Conservation (phyloP, 2,113 vertebrate genomes). For the Eptesicus fuscus region DNA sequence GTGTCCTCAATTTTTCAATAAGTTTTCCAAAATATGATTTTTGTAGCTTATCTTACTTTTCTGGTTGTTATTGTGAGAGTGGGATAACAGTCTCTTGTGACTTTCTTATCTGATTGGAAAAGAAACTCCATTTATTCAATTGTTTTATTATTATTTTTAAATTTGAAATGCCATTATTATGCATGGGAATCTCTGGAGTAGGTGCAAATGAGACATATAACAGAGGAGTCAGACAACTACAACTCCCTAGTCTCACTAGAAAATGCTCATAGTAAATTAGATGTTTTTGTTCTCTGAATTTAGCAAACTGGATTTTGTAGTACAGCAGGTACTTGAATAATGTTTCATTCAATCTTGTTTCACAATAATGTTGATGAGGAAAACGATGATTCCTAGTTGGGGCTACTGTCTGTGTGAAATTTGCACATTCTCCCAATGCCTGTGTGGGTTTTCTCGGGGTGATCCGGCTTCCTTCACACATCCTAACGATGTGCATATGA, state of each 20-base stretch:
- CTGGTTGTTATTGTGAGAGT: background rate
- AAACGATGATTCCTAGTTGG: background rate
- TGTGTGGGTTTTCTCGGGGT: background rate
- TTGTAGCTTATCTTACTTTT: background rate
- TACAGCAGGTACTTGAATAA: background rate
- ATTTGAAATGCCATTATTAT: background rate
- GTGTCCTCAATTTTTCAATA: background rate
- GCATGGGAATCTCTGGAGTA: background rate
- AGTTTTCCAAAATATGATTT: background rate
- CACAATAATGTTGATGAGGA: background rate
- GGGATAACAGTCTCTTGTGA: background rate
- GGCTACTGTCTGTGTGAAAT: background rate
- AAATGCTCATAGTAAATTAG: background rate
- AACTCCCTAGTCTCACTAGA: background rate
- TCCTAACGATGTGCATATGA: too few relatives aligned
- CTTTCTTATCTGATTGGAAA: slow-evolving; percentile 9
- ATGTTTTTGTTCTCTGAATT: background rate
- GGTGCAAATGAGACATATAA: background rate
- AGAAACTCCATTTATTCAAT: background rate
- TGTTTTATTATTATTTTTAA: background rate
- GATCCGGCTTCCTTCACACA: background rate
- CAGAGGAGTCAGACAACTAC: background rate
- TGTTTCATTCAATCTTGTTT: background rate
- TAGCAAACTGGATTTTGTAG: slow-evolving; percentile 25
- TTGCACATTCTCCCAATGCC: background rate